Evolutionary conservation across 1,140 invertebrate genomes (phyloP), one percentile per base, ranked within the genome.

Genomic region (Archivesica marissinica): DNA sequence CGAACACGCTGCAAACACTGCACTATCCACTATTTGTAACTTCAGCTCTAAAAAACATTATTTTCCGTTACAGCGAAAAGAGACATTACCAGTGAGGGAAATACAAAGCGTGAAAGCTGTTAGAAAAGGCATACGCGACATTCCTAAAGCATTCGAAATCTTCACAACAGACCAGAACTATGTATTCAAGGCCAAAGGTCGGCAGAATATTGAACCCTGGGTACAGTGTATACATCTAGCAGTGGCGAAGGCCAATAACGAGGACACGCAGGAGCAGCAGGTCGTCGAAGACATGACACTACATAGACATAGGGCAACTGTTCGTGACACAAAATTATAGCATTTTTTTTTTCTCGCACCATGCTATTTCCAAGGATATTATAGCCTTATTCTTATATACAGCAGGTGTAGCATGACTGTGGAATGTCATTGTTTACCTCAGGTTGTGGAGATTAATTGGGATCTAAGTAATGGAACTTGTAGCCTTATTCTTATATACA

Each of bases 161-260:
- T 99, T 99, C 94, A 98, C 98, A 0, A 97, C 97, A 64, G 94
- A 95, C 76, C 97, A 98, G 92, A 97, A 97, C 92, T 96, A 98
- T 89, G 97, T 98, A 89, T 95, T 99, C 72, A 99, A 98, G 95
- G 97, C 98, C 7, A 98, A 97, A 94, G 97, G 98, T 92, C 97
- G 97, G n/a, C 97, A 97, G 93, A 97, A 98, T 93, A 97, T 97
- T 15, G 97, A 98, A 93, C 97, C 98, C 93, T 99, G 98, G 98
- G 92, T 94, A 33, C 93, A 94, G 89, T 93, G 92, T 91, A 81
- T 94, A n/a, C 91, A 94, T 74, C 91, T 94, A 15, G 93, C 93
- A 28, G 90, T 93, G 33, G 92, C 91, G 1, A 84, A 87, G 38
- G 76, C 85, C 1, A 39, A 79, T 17, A 68, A 39, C 1, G 81